Conservation (phyloP, 2,888 invertebrate genomes). For the Theretra japonica region DNA sequence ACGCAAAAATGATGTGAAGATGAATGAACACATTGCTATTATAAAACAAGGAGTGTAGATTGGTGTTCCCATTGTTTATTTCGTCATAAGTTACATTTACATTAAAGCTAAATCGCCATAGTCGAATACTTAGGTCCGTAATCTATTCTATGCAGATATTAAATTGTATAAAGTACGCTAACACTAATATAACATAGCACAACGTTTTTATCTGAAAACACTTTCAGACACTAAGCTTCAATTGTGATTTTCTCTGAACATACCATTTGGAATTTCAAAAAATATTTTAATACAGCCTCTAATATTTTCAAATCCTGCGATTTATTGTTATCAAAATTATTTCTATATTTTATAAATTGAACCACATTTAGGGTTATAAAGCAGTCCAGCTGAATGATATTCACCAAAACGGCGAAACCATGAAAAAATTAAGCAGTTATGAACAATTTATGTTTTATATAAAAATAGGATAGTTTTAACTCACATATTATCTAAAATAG, state of each 20-base stretch:
- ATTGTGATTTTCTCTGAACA: not conserved
- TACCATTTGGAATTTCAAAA: not conserved
- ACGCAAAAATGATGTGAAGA: not conserved
- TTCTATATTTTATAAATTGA: no score
- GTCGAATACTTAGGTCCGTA: conserved; percentile 46
- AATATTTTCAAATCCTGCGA: no score
- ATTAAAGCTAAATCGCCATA: conserved; percentile 48
- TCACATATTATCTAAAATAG: not conserved
- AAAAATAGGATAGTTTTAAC: no score
- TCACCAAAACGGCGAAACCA: not conserved
- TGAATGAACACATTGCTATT: conserved; percentile 2
- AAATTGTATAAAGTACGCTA: conserved; percentile 14
- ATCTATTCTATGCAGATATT: conserved; percentile 17
- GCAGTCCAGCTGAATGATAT: no score
- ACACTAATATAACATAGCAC: not conserved
- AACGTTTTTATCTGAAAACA: not conserved
- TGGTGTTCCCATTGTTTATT: conserved; percentile 23
- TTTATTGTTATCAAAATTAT: not conserved
- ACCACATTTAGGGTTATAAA: no score
- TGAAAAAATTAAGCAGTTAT: no score
- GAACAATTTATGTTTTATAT: no score
- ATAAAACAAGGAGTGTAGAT: conserved; percentile 21
- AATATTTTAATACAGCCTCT: not conserved
- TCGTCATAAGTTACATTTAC: conserved; percentile 28
- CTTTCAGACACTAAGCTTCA: not conserved